Base-by-base conservation (phyloP, 2,797 vertebrate genomes). In the Hemitrygon akajei region DNA sequence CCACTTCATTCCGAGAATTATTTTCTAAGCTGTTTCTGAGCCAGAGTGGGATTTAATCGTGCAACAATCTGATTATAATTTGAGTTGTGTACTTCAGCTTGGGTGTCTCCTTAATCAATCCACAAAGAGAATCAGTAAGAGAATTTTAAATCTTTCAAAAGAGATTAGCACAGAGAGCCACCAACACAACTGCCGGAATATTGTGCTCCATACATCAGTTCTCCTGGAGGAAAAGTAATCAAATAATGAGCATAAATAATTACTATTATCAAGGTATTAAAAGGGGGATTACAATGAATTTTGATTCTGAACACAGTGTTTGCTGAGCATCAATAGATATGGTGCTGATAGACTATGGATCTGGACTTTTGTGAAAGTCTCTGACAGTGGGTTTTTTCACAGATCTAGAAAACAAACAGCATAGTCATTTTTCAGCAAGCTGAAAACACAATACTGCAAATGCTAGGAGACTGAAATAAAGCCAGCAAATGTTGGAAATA, bases 41-140 rank as follows among this genome's bases (percentile, higher is more conserved):
- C 84, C 84, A 87, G 84, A 16, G 84, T 7, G 16, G 30, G 84
- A 87, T 7, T 87, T 87, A 87, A 87, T 87, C 58, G 0, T 63
- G 84, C 84, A 63, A 12, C 30, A 87, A 87, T 87, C 84, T 87
- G 84, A 87, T 87, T 87, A 87, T 34, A 63, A 63, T 87, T 87
- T 7, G 60, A 87, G 84, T 87, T 84, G 81, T 84, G 81, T 84
- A 84, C 81, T 84, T 58, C 47, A 84, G 25, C 25, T 84, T 56
- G 30, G 47, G 11, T 63, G 84, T 7, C 30, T 66, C 58, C 84
- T 66, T 87, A 87, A 87, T 87, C 58, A 66, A 87, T 30, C 58
- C 84, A n/a, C 16, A 60, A 60, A 66, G 58, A 87, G 27, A 87
- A 87, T 87, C 58, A 87, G 58, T 63, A 18, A 87, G 56, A 66